Base-by-base conservation (phyloP, 1,140 invertebrate genomes). In the Trinorchestia longiramus region DNA sequence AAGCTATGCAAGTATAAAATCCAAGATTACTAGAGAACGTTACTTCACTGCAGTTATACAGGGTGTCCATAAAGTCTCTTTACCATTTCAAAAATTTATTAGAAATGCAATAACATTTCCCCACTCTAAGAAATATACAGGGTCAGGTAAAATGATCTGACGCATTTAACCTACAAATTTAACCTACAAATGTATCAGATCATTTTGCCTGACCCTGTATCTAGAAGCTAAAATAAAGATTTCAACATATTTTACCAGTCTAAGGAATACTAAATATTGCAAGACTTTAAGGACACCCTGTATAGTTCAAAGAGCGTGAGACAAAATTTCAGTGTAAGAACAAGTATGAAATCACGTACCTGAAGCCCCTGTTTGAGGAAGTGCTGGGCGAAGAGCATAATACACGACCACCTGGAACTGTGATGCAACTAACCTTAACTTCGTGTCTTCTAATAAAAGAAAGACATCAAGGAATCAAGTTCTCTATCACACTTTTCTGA, bases 311-410 rank as follows among this genome's bases (percentile, higher is more conserved):
- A 77, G 17, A 77, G 17, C 40, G 62, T 17, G 36, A 87, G 6
- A 87, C 41, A 87, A 6, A 53, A 53, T 17, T 15, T 41, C 36
- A 11, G 11, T n/a, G 41, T 8, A 87, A 8, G 40, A n/a, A 87
- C 11, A 42, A 41, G 43, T 36, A 11, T 11, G 41, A 90, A 90
- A 17, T 41, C 43, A 90, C 88, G 88, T 90, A 90, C 88, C 88
- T 90, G 88, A 15, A 90, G 88, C 36, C 88, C 88, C 43, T 90
- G 88, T 28, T 90, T 90, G 8, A 90, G 88, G 88, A 90, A 90
- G 88, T 90, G 88, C 43, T 90, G n/a, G 3, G 88, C 88, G 88
- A 90, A 90, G n/a, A 90, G 41, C 88, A 90, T 90, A 4, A 19
- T 53, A 53, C 47, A 36, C 11, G 11, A 19, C 1, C 62, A 19